A percentile compares a stretch with the other conserved stretches of the same genome.
phyloP scores from a whole-genome alignment of 1,140 invertebrate species.

The Heliothis virescens region DNA sequence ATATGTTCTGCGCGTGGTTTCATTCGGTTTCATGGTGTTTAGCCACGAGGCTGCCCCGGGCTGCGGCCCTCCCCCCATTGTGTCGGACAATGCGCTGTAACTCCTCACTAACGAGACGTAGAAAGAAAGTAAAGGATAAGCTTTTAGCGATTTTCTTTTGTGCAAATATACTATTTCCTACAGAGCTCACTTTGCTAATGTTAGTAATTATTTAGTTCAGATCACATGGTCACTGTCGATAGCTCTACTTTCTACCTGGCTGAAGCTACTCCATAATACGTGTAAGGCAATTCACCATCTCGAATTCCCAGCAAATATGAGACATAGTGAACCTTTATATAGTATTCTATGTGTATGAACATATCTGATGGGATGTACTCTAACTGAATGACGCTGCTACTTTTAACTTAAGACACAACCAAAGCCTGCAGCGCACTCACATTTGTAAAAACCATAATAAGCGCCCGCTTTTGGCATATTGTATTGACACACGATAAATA shows the following conservation, averaged over 20 bases:
- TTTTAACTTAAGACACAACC: slow-evolving; percentile 54
- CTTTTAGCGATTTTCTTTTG: slow-evolving; percentile 31
- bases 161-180: background rate
- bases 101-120: slow-evolving; percentile 78
- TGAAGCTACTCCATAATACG: too few relatives aligned
- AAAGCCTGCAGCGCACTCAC: slow-evolving; percentile 71
- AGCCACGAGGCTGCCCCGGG: slow-evolving; percentile 70
- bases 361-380: background rate
- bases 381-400: background rate
- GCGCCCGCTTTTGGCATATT: slow-evolving; percentile 81
- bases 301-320: too few relatives aligned
- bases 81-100: slow-evolving; percentile 79
- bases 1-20: slow-evolving; percentile 22
- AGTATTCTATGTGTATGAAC: too few relatives aligned
- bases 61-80: slow-evolving; percentile 78
- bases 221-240: too few relatives aligned
- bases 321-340: too few relatives aligned
- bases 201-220: too few relatives aligned
- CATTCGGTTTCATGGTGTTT: slow-evolving; percentile 58
- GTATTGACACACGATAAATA: slow-evolving; percentile 84
- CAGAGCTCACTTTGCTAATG: too few relatives aligned
- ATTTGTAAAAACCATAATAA: slow-evolving; percentile 85
- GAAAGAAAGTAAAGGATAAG: slow-evolving; percentile 53
- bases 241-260: too few relatives aligned
- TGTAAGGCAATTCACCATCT: too few relatives aligned